Evolutionary conservation across 2,888 invertebrate genomes (phyloP), one percentile per base, ranked within the genome.

Genomic region (Brachylomia viminalis): DNA sequence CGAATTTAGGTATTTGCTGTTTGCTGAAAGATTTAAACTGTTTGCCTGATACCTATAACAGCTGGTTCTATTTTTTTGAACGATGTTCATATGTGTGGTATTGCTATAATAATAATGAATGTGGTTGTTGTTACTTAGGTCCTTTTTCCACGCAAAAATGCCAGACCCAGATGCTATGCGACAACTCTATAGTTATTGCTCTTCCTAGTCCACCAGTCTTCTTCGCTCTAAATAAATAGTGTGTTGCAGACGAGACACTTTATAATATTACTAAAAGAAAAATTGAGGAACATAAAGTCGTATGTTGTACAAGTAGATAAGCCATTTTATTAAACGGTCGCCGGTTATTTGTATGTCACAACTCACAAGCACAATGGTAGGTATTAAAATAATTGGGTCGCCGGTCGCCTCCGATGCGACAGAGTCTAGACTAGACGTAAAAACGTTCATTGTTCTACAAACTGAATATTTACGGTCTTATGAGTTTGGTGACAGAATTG

Each of bases 381-480:
- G 47, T 76, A 80, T 77, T 82, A 76, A 84, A 86, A 80, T 86
- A 86, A 86, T 86, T 82, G 68, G 82, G 81, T 75, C 79, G 72
- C 10, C 72, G 47, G 23, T 62, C 71, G 74, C 30, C 59, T 75
- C 67, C 74, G 62, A 75, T 72, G 74, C 62, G 72, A 45, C 71
- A n/a, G 8, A 75, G 75, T 78, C 85, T 86, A 78, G 79, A 58
- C 81, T 30, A 78, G 78, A 82, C 80, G 27, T 79, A 83, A 83
- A 84, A 86, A 77, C 75, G 72, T 61, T 52, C 33, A 80, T 72
- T 86, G 85, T 84, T 79, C 75, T 79, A 62, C 65, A 73, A 58
- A 77, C 62, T 11, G 17, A 45, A 27, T 56, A 23, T 38, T 52
- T 56, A 54, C n/a, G 64, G 42, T 30, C 54, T 56, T 68, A 30